These are phyloP conservation scores for Neosalanx taihuensis DNA, from an alignment of 2,797 vertebrate species.

Conservation along the genomic window DNA sequence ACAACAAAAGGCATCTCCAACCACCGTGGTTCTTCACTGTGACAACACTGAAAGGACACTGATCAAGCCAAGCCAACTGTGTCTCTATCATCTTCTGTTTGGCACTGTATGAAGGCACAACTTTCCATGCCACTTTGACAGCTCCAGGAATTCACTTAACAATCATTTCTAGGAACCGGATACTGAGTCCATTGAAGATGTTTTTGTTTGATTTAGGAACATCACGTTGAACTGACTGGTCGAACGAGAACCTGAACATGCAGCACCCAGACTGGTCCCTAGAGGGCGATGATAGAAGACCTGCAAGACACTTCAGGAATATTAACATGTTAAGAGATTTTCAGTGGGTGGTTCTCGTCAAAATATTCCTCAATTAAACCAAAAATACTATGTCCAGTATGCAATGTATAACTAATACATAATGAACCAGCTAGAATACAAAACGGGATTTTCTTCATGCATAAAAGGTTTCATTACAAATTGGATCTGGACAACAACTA, in stretches of 20 bases:
- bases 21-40: slow-evolving; percentile 24
- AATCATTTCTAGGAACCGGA: slow-evolving; percentile 34
- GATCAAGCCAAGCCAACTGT: slow-evolving; percentile 13
- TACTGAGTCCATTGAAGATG: slow-evolving; percentile 12
- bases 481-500: too few relatives aligned
- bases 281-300: not conserved
- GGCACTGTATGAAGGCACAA: slow-evolving; percentile 10
- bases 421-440: too few relatives aligned
- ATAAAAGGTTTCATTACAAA: too few relatives aligned
- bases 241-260: not conserved
- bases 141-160: slow-evolving; percentile 32
- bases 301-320: too few relatives aligned
- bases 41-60: slow-evolving; percentile 4
- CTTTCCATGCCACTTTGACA: not conserved
- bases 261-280: not conserved
- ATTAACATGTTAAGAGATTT: too few relatives aligned
- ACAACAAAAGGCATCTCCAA: slow-evolving; percentile 13
- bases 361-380: too few relatives aligned
- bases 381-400: too few relatives aligned
- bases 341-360: too few relatives aligned
- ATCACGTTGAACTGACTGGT: not conserved
- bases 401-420: too few relatives aligned
- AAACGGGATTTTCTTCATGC: too few relatives aligned
- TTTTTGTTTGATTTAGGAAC: slow-evolving; percentile 12
- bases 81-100: slow-evolving; percentile 1